Conservation (phyloP, 2,797 vertebrate genomes). For the Muscicapa striata region DNA sequence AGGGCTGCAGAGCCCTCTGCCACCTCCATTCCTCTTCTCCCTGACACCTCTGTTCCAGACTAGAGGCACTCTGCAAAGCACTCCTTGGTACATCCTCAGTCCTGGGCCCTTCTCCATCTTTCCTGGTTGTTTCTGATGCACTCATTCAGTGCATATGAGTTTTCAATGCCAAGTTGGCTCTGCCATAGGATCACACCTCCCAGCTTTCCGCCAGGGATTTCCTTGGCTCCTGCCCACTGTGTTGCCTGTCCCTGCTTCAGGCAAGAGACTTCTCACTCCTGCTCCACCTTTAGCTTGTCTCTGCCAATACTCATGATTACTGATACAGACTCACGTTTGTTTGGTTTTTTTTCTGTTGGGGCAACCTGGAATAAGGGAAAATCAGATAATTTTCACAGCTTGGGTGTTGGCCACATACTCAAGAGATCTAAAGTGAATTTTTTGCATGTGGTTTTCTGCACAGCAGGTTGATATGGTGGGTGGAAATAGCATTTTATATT, state of each 20-base stretch:
- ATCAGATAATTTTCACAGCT: neutral
- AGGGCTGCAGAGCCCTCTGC: neutral
- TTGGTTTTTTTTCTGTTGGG: neutral
- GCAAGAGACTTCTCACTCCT: neutral
- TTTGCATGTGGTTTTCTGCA: neutral
- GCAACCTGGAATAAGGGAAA: neutral
- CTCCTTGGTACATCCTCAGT: neutral
- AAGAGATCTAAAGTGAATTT: neutral
- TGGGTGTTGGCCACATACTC: neutral
- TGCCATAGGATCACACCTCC: neutral
- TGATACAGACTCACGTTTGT: fast-evolving
- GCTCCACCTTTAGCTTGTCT: neutral
- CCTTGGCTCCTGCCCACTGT: neutral
- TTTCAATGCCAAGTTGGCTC: neutral
- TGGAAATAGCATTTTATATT: neutral
- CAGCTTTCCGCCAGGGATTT: neutral
- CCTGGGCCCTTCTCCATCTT: neutral
- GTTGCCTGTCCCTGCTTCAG: neutral
- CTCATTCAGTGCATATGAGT: neutral
- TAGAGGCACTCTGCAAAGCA: neutral
- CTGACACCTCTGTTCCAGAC: neutral
- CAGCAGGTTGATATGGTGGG: neutral
- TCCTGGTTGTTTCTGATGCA: neutral
- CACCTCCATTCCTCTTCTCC: neutral
- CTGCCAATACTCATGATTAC: neutral